phyloP scores from a whole-genome alignment of 2,888 invertebrate species.

The Tachina grossa region DNA sequence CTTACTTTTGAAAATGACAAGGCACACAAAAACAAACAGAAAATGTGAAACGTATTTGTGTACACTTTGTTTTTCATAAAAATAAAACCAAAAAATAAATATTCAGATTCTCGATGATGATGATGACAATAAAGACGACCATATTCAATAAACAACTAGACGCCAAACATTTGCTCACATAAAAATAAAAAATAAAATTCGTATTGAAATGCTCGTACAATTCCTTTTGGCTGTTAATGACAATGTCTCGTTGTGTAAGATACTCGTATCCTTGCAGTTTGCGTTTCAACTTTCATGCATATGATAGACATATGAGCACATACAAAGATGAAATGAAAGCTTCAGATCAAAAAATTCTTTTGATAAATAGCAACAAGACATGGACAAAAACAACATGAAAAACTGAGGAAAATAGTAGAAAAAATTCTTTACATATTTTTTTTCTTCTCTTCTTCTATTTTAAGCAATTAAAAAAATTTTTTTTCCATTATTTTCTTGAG shows the following conservation, averaged over 20 bases:
- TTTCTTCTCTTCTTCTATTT: background rate
- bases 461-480: background rate
- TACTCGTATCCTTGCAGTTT: constrained; percentile 54
- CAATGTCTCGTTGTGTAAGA: constrained; percentile 55
- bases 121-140: constrained; percentile 30
- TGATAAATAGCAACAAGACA: constrained; percentile 49
- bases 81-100: constrained; percentile 23
- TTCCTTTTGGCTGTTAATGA: constrained; percentile 59
- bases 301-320: constrained; percentile 15
- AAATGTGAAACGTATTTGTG: constrained; percentile 16
- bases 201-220: background rate
- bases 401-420: constrained; percentile 4
- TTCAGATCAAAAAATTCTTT: constrained; percentile 35
- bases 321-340: constrained; percentile 1
- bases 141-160: constrained; percentile 46
- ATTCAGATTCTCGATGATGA: background rate
- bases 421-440: constrained; percentile 32
- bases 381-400: constrained; percentile 6
- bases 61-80: background rate
- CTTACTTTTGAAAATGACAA: constrained; percentile 27
- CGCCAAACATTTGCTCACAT: constrained; percentile 56
- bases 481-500: constrained; percentile 28
- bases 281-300: constrained; percentile 39
- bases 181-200: background rate
- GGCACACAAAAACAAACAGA: constrained; percentile 21